Conservation (phyloP, 1,140 invertebrate genomes). For the Bradysia coprophila region DNA sequence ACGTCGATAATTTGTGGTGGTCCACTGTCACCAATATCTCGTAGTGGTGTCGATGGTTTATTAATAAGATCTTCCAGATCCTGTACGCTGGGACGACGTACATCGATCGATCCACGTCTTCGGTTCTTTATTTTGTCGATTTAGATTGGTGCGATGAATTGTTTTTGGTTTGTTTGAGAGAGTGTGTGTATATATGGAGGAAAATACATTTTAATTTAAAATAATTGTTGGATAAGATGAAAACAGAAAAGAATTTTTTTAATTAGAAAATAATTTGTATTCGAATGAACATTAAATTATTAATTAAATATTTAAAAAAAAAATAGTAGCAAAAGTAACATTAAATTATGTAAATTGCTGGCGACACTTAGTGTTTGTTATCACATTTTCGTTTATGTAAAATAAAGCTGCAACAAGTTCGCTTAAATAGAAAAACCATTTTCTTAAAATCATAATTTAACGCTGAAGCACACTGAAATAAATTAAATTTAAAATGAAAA, state of each 20-base stretch:
- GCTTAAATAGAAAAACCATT: no score
- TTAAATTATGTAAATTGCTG: background rate
- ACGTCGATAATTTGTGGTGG: constrained; percentile 76
- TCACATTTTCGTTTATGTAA: background rate
- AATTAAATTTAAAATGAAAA: no score
- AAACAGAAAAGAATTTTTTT: no score
- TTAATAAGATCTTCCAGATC: constrained; percentile 79
- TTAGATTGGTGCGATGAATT: constrained; percentile 2
- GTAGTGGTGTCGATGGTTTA: constrained; percentile 75
- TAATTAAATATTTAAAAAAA: background rate
- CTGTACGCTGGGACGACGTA: constrained; percentile 66
- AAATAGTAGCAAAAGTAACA: background rate
- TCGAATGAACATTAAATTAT: background rate
- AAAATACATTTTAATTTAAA: no score
- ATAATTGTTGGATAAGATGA: no score
- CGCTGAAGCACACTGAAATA: no score
- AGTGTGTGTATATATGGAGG: no score
- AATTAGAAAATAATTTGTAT: background rate
- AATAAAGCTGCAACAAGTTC: background rate
- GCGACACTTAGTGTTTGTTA: background rate
- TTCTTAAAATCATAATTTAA: no score
- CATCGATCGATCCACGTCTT: constrained; percentile 67
- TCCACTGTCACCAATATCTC: constrained; percentile 52
- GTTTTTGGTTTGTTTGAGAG: no score
- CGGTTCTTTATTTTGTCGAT: constrained; percentile 32